These are phyloP conservation scores for Amblyjoppa fuscipennis DNA, from an alignment of 2,888 invertebrate genomes.

Conservation along the genomic window DNA sequence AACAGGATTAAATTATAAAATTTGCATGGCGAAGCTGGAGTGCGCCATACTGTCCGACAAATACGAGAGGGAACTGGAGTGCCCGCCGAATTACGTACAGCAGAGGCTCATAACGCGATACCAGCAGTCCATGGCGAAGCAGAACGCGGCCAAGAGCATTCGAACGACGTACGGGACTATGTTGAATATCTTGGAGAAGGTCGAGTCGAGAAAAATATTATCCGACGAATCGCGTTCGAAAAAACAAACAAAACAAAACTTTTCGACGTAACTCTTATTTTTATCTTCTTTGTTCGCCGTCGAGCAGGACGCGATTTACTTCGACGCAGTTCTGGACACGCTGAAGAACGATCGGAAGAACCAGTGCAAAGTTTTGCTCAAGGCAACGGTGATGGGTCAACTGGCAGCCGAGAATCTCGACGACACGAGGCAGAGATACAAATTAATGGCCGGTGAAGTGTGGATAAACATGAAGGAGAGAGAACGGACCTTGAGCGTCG, in stretches of 20 bases:
- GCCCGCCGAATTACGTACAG: conserved; percentile 66
- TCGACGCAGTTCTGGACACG: conserved; percentile 88
- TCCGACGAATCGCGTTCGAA: too few relatives aligned
- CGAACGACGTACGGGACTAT: conserved; percentile 88
- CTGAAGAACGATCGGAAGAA: conserved; percentile 87
- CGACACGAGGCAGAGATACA: conserved; percentile 88
- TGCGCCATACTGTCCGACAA: conserved; percentile 71
- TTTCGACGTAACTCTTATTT: neutral
- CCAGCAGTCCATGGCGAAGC: conserved; percentile 88
- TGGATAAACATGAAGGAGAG: conserved; percentile 89
- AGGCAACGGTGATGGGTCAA: conserved; percentile 89
- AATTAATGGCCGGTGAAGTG: conserved; percentile 87
- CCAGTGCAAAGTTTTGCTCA: conserved; percentile 88
- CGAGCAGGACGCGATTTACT: conserved; percentile 88
- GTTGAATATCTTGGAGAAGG: conserved; percentile 88
- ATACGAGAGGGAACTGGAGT: conserved; percentile 69
- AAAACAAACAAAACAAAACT: too few relatives aligned
- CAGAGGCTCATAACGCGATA: conserved; percentile 84
- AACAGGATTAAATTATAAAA: conserved; percentile 70
- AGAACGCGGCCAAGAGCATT: conserved; percentile 89
- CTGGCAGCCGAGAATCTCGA: conserved; percentile 89
- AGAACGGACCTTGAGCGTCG: conserved; percentile 86
- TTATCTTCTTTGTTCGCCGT: neutral
- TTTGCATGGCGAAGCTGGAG: conserved; percentile 75
- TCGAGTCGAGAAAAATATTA: conserved; percentile 71